phyloP scores from a whole-genome alignment of 2,113 vertebrate species.

The Aramus guarauna region DNA sequence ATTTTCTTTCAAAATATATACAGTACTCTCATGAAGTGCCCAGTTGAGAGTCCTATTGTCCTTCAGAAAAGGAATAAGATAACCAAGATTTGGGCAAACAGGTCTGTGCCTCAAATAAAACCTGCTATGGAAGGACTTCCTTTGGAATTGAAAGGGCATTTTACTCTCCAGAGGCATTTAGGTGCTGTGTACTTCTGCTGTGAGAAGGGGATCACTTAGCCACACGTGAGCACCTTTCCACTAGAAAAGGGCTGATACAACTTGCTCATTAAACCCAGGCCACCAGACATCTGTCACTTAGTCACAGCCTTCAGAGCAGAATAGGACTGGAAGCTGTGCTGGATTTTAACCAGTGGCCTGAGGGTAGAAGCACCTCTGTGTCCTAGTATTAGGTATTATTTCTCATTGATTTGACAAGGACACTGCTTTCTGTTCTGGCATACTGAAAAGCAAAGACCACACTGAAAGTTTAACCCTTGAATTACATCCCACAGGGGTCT shows the following conservation, averaged over 20 bases:
- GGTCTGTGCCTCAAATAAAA: background rate
- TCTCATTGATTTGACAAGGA: conserved; percentile 4
- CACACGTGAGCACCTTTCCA: background rate
- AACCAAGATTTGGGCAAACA: background rate
- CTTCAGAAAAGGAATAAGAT: background rate
- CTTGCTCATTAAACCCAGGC: background rate
- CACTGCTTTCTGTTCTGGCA: background rate
- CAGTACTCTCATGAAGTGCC: background rate
- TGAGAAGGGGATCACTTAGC: background rate
- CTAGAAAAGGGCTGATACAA: background rate
- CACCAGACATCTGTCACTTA: background rate
- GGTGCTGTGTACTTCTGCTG: background rate
- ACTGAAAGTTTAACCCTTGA: background rate
- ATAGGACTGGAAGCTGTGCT: background rate
- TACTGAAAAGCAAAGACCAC: background rate
- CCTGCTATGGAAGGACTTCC: background rate
- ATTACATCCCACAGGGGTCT: background rate
- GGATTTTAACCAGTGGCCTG: conserved; percentile 24
- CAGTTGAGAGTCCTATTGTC: background rate
- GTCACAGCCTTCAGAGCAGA: background rate
- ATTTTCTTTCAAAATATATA: background rate
- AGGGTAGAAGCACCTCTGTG: background rate
- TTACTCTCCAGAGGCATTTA: background rate
- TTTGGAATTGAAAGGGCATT: background rate
- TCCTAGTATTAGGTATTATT: background rate